A percentile compares a stretch with the other conserved stretches of the same genome.
phyloP scores from a whole-genome alignment of 2,888 invertebrate genomes.

The Priocnemis perturbator region DNA sequence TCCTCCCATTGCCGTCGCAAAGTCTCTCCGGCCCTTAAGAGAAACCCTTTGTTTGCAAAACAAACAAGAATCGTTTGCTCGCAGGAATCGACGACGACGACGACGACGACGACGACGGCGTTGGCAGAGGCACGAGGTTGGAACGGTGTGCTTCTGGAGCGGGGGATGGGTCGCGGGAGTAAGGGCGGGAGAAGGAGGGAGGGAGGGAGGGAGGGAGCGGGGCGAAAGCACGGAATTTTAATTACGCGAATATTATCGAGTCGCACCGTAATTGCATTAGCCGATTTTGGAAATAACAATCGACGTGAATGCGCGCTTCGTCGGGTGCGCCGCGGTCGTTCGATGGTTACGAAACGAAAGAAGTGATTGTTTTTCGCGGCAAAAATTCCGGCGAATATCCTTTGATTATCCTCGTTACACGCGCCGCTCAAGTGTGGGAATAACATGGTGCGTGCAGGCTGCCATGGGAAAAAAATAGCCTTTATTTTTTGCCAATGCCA shows the following conservation, averaged over 20 bases:
- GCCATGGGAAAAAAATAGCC: constrained; percentile 7
- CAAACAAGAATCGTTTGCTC: constrained; percentile 74
- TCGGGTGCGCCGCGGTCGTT: not conserved
- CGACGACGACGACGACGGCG: too few species aligned
- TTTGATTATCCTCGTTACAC: not conserved
- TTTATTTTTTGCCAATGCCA: too few species aligned
- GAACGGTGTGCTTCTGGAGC: constrained; percentile 4
- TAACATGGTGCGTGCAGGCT: not conserved
- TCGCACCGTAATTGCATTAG: constrained; percentile 62
- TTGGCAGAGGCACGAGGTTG: constrained; percentile 31
- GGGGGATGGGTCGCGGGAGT: constrained; percentile 20
- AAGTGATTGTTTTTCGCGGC: not conserved
- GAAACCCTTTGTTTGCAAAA: constrained; percentile 72
- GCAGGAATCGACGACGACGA: constrained; percentile 50
- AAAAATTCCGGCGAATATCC: too few species aligned
- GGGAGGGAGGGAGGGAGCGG: constrained; percentile 30
- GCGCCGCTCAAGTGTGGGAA: not conserved
- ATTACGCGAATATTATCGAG: constrained; percentile 71
- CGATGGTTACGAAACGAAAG: not conserved
- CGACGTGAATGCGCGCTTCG: not conserved
- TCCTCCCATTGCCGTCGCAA: constrained; percentile 33
- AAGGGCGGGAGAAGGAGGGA: constrained; percentile 46
- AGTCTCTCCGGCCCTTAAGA: constrained; percentile 51
- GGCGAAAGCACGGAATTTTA: constrained; percentile 66
- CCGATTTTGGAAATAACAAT: constrained; percentile 53